Base-by-base conservation (phyloP, 1,140 invertebrate species). In the Drosophila serrata region DNA sequence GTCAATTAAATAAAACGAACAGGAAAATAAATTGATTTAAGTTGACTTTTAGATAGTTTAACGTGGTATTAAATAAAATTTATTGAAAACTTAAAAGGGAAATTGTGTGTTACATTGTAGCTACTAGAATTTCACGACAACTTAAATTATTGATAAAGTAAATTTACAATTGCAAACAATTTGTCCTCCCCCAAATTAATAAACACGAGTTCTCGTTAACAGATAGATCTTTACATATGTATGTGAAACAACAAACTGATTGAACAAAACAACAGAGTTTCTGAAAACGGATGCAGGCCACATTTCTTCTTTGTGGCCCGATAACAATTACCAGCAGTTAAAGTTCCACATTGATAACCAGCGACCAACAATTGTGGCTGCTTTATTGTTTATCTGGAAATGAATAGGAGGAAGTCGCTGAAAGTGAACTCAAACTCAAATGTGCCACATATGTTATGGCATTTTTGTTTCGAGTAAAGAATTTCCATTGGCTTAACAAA, bases 371-470 rank as follows among this genome's bases (percentile, higher is more conserved):
- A 37, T 46, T 37, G 56, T 56, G 11, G 24, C 24, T 48, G 31
- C 46, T 42, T 59, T 65, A 31, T 69, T 69, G 33, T 68, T 72
- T 81, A 73, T 84, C 76, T 43, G 46, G n/a, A n/a, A 27, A 40
- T 24, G 19, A n/a, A n/a, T n/a, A n/a, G n/a, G n/a, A n/a, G 42
- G 33, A 29, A 72, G 45, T 61, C 59, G 63, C 61, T 76, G 81
- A 76, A 84, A 76, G 72, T 68, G 59, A 76, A 63, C 13, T 48
- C 7, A 84, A 84, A 58, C 61, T 37, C 35, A 75, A 64, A 39
- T 33, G 24, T 31, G n/a, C 46, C 13, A 11, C 64, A 56, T 24
- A 42, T 39, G 57, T 49, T 24, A 42, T 39, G 57, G 56, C 61
- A 65, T 61, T 62, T 77, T 74, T 49, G 78, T 69, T 73, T 39